phyloP scores from a whole-genome alignment of 2,113 vertebrate genomes.

The Grammomys surdaster region DNA sequence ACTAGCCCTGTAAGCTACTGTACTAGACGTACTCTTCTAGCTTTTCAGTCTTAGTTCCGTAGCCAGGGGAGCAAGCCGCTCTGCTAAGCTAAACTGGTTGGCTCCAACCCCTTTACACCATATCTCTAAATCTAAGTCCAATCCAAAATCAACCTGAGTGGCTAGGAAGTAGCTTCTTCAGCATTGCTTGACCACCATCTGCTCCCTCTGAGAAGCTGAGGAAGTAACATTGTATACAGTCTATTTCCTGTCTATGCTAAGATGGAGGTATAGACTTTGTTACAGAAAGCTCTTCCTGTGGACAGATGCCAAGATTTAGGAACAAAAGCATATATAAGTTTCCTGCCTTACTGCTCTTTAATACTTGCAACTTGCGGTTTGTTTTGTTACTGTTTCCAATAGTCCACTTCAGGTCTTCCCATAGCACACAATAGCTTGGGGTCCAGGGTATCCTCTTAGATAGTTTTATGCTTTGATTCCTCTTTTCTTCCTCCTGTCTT shows the following conservation, averaged over 20 bases:
- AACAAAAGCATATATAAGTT: not conserved
- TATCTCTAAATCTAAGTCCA: not conserved
- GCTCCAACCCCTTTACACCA: not conserved
- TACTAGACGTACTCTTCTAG: not conserved
- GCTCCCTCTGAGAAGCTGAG: not conserved
- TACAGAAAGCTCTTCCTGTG: not conserved
- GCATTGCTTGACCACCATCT: too few species aligned
- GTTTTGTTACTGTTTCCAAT: not conserved
- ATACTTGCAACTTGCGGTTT: not conserved
- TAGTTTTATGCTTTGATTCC: not conserved
- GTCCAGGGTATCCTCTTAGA: not conserved
- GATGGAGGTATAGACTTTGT: too few species aligned
- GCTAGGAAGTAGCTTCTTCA: not conserved
- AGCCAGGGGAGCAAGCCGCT: not conserved
- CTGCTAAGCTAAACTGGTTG: not conserved
- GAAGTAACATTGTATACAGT: not conserved
- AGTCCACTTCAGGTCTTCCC: not conserved
- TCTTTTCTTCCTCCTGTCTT: not conserved
- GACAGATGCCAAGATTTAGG: not conserved
- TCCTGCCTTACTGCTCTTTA: not conserved
- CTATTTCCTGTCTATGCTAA: not conserved
- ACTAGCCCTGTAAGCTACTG: conserved; percentile 86
- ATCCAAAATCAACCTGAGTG: not conserved
- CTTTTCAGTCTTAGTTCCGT: not conserved
- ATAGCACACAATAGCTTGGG: not conserved